Base-by-base conservation (phyloP, 2,888 invertebrate species). In the Megastigmus dorsalis region DNA sequence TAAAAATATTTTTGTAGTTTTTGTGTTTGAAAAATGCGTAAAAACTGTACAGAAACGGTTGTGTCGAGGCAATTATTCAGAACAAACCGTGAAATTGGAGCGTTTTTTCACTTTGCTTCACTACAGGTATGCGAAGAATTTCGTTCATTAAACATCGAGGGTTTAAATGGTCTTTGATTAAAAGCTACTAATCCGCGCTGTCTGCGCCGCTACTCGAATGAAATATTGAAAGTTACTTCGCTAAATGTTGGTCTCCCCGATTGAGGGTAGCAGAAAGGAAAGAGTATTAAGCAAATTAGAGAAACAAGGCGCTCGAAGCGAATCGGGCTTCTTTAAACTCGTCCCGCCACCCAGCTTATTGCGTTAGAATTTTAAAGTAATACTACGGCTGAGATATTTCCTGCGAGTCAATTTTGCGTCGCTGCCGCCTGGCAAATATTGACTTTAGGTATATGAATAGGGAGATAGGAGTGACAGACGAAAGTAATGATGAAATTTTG, bases 281-380 rank as follows among this genome's bases (percentile, higher is more conserved):
- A 20, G 23, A 18, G 9, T 15, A 28, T 66, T 55, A 55, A 55
- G 23, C 52, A 41, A 41, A 66, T 66, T 66, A 55, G 30, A 66
- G 30, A 54, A 55, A 30, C 54, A 26, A 28, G 26, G n/a, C n/a
- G n/a, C n/a, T n/a, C n/a, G n/a, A n/a, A n/a, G n/a, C n/a, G n/a
- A n/a, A n/a, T n/a, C n/a, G n/a, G n/a, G n/a, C n/a, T n/a, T n/a
- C n/a, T n/a, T n/a, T n/a, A n/a, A n/a, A n/a, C n/a, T n/a, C n/a
- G n/a, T n/a, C n/a, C n/a, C n/a, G n/a, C n/a, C n/a, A n/a, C n/a
- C n/a, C n/a, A n/a, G n/a, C n/a, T n/a, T n/a, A n/a, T n/a, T n/a
- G n/a, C n/a, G n/a, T n/a, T n/a, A n/a, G n/a, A n/a, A n/a, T n/a
- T n/a, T n/a, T n/a, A n/a, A n/a, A n/a, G n/a, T n/a, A n/a, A n/a